phyloP scores from a whole-genome alignment of 1,140 invertebrate genomes.

The Lethrus apterus region DNA sequence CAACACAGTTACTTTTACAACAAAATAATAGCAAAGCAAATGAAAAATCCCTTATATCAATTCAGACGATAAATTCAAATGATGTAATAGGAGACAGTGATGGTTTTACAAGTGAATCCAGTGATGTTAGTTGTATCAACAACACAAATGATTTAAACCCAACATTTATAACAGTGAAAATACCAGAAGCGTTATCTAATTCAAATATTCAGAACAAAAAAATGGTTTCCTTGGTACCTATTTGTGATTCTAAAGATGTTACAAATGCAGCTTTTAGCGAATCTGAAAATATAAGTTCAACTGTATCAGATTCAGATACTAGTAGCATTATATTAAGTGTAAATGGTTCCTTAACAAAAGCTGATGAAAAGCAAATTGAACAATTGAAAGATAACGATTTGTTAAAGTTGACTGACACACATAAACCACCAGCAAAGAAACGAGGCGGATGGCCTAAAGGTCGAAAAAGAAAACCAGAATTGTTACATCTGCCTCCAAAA shows the following conservation, averaged over 20 bases:
- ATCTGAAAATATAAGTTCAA: conserved; percentile 15
- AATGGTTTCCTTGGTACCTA: too few relatives aligned
- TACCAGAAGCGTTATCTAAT: conserved; percentile 4
- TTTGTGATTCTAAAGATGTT: conserved; percentile 8
- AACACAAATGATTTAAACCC: conserved; percentile 12
- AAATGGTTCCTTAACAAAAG: too few relatives aligned
- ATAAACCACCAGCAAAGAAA: conserved; percentile 38
- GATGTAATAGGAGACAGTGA: conserved; percentile 34
- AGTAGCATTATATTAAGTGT: conserved; percentile 14
- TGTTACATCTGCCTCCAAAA: conserved; percentile 47
- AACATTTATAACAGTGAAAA: conserved; percentile 4
- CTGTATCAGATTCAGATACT: conserved; percentile 21
- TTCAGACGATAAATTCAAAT: conserved; percentile 17
- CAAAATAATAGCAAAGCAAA: conserved; percentile 22
- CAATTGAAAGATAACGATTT: conserved; percentile 8
- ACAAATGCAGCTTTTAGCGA: conserved; percentile 2
- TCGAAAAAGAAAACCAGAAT: conserved; percentile 48
- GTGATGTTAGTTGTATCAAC: conserved; percentile 30
- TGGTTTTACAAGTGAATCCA: conserved; percentile 39
- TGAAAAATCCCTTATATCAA: conserved; percentile 14
- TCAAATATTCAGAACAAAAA: conserved; percentile 3
- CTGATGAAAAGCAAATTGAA: conserved; percentile 13
- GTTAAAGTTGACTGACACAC: conserved; percentile 7
- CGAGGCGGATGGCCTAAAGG: conserved; percentile 58
- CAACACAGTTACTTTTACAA: conserved; percentile 39